These are phyloP conservation scores for Pinctada fucata DNA, from an alignment of 2,888 invertebrate genomes.

Conservation along the genomic window DNA sequence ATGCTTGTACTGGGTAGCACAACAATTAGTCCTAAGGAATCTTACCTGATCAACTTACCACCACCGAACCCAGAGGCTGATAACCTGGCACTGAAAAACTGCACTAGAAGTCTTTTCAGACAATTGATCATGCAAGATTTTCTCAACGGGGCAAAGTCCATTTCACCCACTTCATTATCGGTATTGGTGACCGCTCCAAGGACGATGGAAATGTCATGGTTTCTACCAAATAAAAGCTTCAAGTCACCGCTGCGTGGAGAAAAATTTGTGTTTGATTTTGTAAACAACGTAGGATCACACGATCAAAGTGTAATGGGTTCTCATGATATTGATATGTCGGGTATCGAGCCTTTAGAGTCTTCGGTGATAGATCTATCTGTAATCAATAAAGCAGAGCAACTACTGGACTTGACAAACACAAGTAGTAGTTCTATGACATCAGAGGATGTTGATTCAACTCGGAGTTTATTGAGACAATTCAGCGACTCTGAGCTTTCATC, in stretches of 20 bases:
- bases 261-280: constrained; percentile 53
- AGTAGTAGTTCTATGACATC: constrained; percentile 19
- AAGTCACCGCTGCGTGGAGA: constrained; percentile 54
- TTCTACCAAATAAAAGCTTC: constrained; percentile 60
- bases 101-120: constrained; percentile 54
- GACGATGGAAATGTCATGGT: constrained; percentile 54
- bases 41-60: constrained; percentile 54
- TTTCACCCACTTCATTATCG: constrained; percentile 54
- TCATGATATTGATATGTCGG: constrained; percentile 59
- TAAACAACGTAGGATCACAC: constrained; percentile 34
- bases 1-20: constrained; percentile 61
- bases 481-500: not conserved
- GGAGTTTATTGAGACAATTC: not conserved
- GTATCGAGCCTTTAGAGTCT: constrained; percentile 63
- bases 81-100: constrained; percentile 52
- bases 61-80: constrained; percentile 53
- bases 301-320: constrained; percentile 53
- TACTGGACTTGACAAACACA: constrained; percentile 8
- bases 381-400: not conserved
- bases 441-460: not conserved
- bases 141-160: constrained; percentile 51
- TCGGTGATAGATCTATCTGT: constrained; percentile 36
- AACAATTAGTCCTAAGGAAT: constrained; percentile 63
- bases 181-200: constrained; percentile 60
- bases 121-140: constrained; percentile 61